Percentiles rank a stretch among this genome's conserved stretches.
Conservation (phyloP, 2,113 vertebrate species). For the Oophaga pumilio region DNA sequence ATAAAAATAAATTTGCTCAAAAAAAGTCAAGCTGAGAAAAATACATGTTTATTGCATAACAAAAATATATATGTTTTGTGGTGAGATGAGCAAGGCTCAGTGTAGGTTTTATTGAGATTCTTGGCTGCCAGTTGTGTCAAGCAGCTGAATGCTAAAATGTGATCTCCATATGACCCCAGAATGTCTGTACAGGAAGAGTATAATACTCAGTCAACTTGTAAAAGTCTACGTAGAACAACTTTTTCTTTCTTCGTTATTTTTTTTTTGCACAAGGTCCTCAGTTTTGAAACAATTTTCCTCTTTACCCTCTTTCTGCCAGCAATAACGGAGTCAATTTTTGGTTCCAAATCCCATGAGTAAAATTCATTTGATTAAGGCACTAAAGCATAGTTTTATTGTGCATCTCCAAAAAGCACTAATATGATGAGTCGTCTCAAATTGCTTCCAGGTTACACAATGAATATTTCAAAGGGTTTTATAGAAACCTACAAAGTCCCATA, state of each 20-base stretch:
- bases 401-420: constrained; percentile 60
- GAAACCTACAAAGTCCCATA: constrained; percentile 56
- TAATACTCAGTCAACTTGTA: constrained; percentile 47
- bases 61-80: background rate
- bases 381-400: background rate
- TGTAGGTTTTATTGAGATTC: background rate
- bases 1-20: background rate
- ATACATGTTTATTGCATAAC: background rate
- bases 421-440: constrained; percentile 60
- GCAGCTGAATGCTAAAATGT: constrained; percentile 18
- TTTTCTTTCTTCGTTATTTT: background rate
- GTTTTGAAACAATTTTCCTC: constrained; percentile 46
- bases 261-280: background rate
- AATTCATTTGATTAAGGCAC: constrained; percentile 60
- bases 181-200: constrained; percentile 50
- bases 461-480: constrained; percentile 64
- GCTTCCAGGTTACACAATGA: constrained; percentile 70
- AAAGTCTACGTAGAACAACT: constrained; percentile 36
- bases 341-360: constrained; percentile 47
- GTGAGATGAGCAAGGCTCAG: constrained; percentile 1
- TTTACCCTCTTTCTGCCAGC: background rate
- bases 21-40: background rate
- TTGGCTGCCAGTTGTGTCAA: constrained; percentile 12
- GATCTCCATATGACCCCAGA: constrained; percentile 41
- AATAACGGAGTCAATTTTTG: constrained; percentile 30